Base-by-base conservation (phyloP, 2,888 invertebrate species). In the Tridacna gigas region DNA sequence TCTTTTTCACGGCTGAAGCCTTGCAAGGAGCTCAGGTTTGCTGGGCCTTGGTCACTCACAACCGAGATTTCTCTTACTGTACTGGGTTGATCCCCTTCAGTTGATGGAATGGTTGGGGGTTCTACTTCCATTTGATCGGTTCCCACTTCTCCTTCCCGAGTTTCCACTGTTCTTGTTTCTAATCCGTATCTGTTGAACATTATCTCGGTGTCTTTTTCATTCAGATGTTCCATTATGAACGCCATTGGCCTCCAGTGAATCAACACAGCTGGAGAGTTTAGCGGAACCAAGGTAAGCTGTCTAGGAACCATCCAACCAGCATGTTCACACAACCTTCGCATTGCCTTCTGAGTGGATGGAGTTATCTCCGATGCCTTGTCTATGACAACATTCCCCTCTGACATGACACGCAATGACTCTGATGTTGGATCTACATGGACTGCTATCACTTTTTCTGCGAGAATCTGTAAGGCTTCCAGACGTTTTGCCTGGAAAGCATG, bases 211-310 rank as follows among this genome's bases (percentile, higher is more conserved):
- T 65, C 65, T 15, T 13, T 12, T 28, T 65, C 28, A 18, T 67
- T 28, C 22, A 67, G n/a, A 45, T 67, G 67, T 37, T 67, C 73
- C 26, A 45, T 48, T 12, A 79, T 63, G n/a, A 73, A 63, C 18
- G 71, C 18, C 69, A 79, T 56, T 4, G 79, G 37, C 60, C 69
- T 73, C 73, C 74, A 79, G 48, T 79, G 79, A 4, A 79, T 61
- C 12, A 79, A 48, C 25, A 60, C 74, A n/a, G 60, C 79, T 26
- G 79, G 79, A 45, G 79, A 79, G 69, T 63, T 79, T 22, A 61
- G 20, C 18, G 79, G 79, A 15, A 48, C 74, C 63, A 79, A n/a
- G n/a, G 65, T 74, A 48, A 79, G 73, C 48, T 74, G 25, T 20
- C 13, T 13, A 15, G 73, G 79, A 20, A 63, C 65, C 22, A 51